Conservation (phyloP, 1,140 invertebrate species). For the Heliconius hewitsoni region DNA sequence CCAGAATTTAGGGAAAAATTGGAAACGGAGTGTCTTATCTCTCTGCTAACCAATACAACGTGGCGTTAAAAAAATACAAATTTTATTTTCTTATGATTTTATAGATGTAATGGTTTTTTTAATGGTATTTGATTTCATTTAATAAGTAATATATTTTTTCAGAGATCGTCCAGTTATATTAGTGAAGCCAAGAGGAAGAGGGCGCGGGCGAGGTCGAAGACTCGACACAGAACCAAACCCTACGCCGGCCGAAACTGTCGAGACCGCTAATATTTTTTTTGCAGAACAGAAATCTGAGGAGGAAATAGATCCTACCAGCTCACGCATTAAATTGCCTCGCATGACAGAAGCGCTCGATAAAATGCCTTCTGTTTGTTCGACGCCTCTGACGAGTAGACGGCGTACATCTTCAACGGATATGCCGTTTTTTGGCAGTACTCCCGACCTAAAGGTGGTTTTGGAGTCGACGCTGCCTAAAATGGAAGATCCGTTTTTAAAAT, state of each 20-base stretch:
- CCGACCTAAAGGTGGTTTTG: conserved; percentile 59
- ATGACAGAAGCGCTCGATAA: conserved; percentile 75
- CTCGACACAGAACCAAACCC: conserved; percentile 42
- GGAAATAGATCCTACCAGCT: conserved; percentile 68
- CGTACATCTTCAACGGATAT: conserved; percentile 50
- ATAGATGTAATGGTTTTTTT: no score
- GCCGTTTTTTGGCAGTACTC: conserved; percentile 45
- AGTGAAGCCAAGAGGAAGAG: conserved; percentile 70
- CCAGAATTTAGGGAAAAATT: no score
- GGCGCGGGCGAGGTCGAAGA: conserved; percentile 58
- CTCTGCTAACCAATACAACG: no score
- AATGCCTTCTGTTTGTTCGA: conserved; percentile 62
- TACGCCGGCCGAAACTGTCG: conserved; percentile 34
- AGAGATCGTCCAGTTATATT: conserved; percentile 74
- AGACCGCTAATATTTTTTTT: conserved; percentile 49
- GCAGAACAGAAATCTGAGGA: conserved; percentile 47
- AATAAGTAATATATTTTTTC: conserved; percentile 24
- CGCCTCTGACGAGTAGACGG: conserved; percentile 63
- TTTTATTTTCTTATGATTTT: no score
- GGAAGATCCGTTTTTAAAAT: conserved; percentile 57
- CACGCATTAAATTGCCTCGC: conserved; percentile 70
- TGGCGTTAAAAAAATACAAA: no score
- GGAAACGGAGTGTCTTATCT: no score
- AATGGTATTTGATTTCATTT: conserved; percentile 1
- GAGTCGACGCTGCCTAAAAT: conserved; percentile 51